phyloP scores from a whole-genome alignment of 1,140 invertebrate genomes.

The Caenorhabditis latens region DNA sequence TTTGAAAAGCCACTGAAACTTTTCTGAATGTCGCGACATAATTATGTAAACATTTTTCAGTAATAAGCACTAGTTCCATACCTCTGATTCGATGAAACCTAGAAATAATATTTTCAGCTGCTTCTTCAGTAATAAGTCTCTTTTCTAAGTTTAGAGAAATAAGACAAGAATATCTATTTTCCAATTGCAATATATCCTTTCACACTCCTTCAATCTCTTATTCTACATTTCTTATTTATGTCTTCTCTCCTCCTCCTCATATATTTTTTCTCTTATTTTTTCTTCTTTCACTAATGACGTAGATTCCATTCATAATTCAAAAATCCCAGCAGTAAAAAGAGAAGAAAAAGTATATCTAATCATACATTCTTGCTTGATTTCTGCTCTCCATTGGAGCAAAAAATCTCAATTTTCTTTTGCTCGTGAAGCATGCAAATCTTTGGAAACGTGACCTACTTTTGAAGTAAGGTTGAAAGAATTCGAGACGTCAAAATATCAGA shows the following conservation, averaged over 20 bases:
- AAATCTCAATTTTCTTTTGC: background rate
- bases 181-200: background rate
- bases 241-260: conserved; percentile 42
- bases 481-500: too few species aligned
- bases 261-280: conserved; percentile 37
- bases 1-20: too few species aligned
- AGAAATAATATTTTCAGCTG: too few species aligned
- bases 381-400: conserved; percentile 27
- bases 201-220: conserved; percentile 15
- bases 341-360: conserved; percentile 19
- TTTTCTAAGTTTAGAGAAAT: background rate
- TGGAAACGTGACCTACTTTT: too few species aligned
- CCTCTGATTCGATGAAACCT: too few species aligned
- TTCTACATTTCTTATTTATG: conserved; percentile 54
- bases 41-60: too few species aligned
- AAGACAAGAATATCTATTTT: conserved; percentile 1
- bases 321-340: background rate
- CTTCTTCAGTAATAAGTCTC: too few species aligned
- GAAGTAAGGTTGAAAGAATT: too few species aligned
- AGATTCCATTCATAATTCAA: conserved; percentile 44
- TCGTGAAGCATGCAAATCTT: too few species aligned
- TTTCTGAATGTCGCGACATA: too few species aligned
- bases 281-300: conserved; percentile 26
- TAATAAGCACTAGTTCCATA: too few species aligned
- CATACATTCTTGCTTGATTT: conserved; percentile 33